Base-by-base conservation (phyloP, 2,113 vertebrate species). In the Lophius piscatorius region DNA sequence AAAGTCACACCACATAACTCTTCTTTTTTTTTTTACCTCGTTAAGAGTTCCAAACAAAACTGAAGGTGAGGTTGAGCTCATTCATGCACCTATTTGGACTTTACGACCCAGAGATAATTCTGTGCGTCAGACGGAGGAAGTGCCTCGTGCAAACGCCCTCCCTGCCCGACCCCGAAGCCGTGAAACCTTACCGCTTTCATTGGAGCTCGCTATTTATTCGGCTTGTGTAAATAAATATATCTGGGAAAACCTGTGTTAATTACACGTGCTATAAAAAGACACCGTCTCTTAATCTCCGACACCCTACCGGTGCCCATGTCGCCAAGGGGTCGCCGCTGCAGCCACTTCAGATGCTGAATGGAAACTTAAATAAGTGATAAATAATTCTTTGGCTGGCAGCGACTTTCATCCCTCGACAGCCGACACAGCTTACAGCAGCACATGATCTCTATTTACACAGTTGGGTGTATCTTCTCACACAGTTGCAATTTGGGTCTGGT, bases 191-290 rank as follows among this genome's bases (percentile, higher is more conserved):
- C 74, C 85, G 13, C 64, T 55, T 60, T 79, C 78, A 61, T 68
- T 21, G 48, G 66, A 68, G 70, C 84, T 83, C 74, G 70, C 87
- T 89, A 90, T 92, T 91, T 91, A 90, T 85, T 78, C 84, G 82
- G 75, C 87, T 91, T 91, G 89, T 89, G 88, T 92, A 92, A 91
- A 92, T 91, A 92, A 91, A 92, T 90, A 87, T 90, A 88, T 88
- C 82, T 83, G 88, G 86, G 80, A 84, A 82, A 86, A 89, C 85
- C 82, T 89, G 85, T 84, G 90, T 90, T 91, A 91, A 91, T 87
- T 87, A 83, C 81, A 62, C 17, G 55, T 35, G 56, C 90, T 89
- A 88, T 91, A 90, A 89, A 90, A 91, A 90, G 89, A 89, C 84
- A 79, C 80, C 80, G 74, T 72, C 78, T 81, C 80, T 59, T 81